Conservation (phyloP, 2,888 invertebrate species). For the Orthosia gothica region DNA sequence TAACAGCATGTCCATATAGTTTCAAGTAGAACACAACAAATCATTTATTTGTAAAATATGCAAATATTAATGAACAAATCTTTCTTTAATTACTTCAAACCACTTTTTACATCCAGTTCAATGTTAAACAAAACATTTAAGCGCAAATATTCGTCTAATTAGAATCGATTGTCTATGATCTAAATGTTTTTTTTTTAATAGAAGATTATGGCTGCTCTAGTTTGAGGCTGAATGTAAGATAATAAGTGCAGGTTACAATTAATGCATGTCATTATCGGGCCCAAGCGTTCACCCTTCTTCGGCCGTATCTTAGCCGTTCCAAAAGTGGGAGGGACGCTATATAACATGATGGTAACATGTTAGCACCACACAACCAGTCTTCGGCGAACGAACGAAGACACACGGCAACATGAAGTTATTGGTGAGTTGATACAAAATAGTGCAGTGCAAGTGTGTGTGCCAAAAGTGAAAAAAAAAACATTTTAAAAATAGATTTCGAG, state of each 20-base stretch:
- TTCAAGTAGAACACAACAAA: constrained; percentile 16
- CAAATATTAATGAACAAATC: constrained; percentile 41
- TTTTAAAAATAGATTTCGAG: constrained; percentile 42
- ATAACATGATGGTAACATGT: constrained; percentile 79
- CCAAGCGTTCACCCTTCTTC: constrained; percentile 76
- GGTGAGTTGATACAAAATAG: constrained; percentile 83
- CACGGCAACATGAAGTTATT: constrained; percentile 90
- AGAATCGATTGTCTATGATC: constrained; percentile 45
- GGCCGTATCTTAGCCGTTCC: constrained; percentile 68
- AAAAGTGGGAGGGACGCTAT: constrained; percentile 89
- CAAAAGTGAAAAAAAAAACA: constrained; percentile 64
- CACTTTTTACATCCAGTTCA: constrained; percentile 35
- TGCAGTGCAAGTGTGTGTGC: constrained; percentile 71
- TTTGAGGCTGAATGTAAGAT: constrained; percentile 62
- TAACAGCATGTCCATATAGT: constrained; percentile 8
- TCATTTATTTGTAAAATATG: constrained; percentile 36
- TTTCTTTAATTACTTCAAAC: constrained; percentile 27
- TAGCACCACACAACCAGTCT: constrained; percentile 88
- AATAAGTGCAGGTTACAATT: constrained; percentile 80
- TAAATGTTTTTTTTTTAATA: constrained; percentile 12
- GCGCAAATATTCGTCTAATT: constrained; percentile 43
- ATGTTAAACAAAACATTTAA: constrained; percentile 42
- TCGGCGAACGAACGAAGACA: constrained; percentile 88
- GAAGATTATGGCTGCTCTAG: constrained; percentile 59
- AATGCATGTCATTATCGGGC: constrained; percentile 84